phyloP scores from a whole-genome alignment of 2,113 vertebrate genomes.

The Mobula hypostoma region DNA sequence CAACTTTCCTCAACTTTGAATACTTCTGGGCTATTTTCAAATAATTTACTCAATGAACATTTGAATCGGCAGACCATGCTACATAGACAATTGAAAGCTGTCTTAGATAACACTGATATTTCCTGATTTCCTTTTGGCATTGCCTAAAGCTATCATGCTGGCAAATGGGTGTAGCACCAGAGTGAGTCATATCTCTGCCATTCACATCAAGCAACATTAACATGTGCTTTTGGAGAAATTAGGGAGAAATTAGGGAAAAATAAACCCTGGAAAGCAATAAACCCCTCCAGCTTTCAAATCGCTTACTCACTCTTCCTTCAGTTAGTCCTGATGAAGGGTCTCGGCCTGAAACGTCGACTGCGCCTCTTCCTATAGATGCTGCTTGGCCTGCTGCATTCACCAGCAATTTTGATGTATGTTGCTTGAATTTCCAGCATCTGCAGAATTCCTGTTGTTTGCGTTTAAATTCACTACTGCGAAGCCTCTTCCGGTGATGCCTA shows the following conservation, averaged over 20 bases:
- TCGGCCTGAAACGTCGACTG: no score
- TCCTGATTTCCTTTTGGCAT: neutral
- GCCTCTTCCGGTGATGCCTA: no score
- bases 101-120: neutral
- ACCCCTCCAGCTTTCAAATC: no score
- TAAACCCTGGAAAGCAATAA: neutral
- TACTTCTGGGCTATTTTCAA: neutral
- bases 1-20: neutral
- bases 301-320: no score
- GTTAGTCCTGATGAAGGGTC: no score
- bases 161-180: conserved; percentile 2
- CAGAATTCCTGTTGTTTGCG: no score
- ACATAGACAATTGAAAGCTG: neutral
- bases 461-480: no score
- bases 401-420: no score
- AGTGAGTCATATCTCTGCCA: neutral
- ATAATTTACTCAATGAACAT: conserved; percentile 6
- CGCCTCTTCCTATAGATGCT: no score
- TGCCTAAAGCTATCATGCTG: neutral
- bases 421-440: no score
- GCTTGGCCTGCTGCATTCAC: no score
- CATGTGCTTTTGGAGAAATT: neutral
- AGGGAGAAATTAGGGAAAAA: neutral
- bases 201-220: neutral
- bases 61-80: neutral